Evolutionary conservation across 2,888 invertebrate species (phyloP).

Genomic region (Netelia virgata): DNA sequence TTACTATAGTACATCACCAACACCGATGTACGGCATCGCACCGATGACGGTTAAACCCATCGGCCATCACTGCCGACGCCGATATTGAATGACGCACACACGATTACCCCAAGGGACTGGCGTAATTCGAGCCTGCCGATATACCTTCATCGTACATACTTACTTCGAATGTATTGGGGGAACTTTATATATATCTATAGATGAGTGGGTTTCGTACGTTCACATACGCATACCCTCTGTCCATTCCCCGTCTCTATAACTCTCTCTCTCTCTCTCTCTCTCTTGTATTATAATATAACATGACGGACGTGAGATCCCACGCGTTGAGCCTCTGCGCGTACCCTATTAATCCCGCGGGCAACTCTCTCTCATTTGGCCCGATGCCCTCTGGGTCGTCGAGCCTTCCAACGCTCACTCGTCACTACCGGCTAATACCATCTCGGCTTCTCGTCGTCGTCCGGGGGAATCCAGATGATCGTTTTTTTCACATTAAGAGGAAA

Average conservation of each 20-base stretch:
- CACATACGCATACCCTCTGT: conserved; percentile 13
- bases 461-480: too few species aligned
- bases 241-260: background rate
- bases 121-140: conserved; percentile 78
- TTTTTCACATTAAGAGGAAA: conserved; percentile 12
- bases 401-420: conserved; percentile 47
- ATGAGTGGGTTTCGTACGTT: background rate
- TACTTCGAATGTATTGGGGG: conserved; percentile 17
- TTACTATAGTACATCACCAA: conserved; percentile 20
- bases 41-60: conserved; percentile 27
- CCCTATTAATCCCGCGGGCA: conserved; percentile 67
- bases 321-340: conserved; percentile 55
- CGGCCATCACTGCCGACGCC: conserved; percentile 54
- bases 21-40: conserved; percentile 13
- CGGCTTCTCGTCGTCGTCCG: conserved; percentile 29
- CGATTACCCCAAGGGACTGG: conserved; percentile 74
- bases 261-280: conserved; percentile 33
- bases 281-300: conserved; percentile 63
- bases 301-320: conserved; percentile 66
- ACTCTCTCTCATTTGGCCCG: conserved; percentile 62
- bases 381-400: conserved; percentile 65
- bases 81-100: conserved; percentile 77
- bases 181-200: conserved; percentile 5
- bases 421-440: conserved; percentile 37
- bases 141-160: conserved; percentile 67